Percentiles rank a stretch among this genome's conserved stretches.
Evolutionary conservation across 2,888 invertebrate genomes (phyloP).

Genomic region (Anthophora plumipes): DNA sequence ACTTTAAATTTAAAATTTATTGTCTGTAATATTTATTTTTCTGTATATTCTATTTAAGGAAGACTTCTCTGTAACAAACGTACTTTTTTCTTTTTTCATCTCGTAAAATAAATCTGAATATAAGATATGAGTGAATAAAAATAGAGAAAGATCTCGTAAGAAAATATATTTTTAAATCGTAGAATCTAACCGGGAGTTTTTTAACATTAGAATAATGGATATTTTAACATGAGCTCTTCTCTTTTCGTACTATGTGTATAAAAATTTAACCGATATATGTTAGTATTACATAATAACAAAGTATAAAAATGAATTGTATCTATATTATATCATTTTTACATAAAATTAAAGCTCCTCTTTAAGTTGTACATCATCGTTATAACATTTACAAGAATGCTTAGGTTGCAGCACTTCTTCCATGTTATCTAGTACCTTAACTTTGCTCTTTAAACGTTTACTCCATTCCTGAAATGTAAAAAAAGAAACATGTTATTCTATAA

Average conservation of each 20-base stretch:
- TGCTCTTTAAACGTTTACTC: conserved; percentile 88
- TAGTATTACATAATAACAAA: conserved; percentile 32
- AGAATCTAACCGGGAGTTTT: conserved; percentile 10
- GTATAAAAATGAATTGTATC: conserved; percentile 20
- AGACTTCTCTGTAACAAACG: not conserved
- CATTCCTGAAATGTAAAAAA: conserved; percentile 87
- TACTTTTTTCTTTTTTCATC: not conserved
- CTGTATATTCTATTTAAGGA: not conserved
- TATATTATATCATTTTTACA: not conserved
- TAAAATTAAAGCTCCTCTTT: conserved; percentile 57
- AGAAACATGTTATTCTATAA: conserved; percentile 51
- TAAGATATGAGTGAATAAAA: not conserved
- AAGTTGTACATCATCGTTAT: conserved; percentile 42
- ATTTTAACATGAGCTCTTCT: conserved; percentile 4
- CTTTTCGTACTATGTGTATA: conserved; percentile 13
- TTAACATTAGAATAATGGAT: conserved; percentile 9
- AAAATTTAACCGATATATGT: conserved; percentile 22
- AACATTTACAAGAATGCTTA: conserved; percentile 83
- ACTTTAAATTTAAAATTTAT: not conserved
- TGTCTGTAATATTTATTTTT: not conserved
- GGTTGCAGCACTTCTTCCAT: conserved; percentile 88
- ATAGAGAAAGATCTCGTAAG: conserved; percentile 17
- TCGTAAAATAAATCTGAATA: not conserved
- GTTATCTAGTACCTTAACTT: conserved; percentile 86
- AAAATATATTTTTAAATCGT: conserved; percentile 32